These are phyloP conservation scores for Spizella passerina DNA, from an alignment of 2,797 vertebrate species.

Conservation along the genomic window DNA sequence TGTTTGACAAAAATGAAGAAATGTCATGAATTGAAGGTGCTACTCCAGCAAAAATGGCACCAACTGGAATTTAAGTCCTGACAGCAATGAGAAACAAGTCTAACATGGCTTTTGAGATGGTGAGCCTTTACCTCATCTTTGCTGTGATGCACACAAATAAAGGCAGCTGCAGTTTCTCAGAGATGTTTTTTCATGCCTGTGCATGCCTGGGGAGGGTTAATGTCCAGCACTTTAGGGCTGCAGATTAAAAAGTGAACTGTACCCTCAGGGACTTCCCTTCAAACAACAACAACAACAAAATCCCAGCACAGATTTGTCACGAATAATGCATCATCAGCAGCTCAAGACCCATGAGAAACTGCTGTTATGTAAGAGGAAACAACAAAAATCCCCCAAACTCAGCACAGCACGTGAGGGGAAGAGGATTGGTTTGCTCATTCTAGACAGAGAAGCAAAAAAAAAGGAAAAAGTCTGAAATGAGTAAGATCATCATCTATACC, in stretches of 20 bases:
- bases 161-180: neutral
- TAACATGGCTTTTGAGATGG: neutral
- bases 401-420: fast-evolving
- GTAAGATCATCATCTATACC: neutral
- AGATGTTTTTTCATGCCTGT: neutral
- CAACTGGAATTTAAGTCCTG: neutral
- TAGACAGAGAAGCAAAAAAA: neutral
- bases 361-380: neutral
- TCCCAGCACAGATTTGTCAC: neutral
- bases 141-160: neutral
- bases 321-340: neutral
- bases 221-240: neutral
- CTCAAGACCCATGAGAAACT: neutral
- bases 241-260: neutral
- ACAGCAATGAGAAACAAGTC: neutral
- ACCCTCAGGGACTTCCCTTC: neutral
- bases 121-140: neutral
- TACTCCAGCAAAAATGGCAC: neutral
- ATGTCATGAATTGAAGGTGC: neutral
- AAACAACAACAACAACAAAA: neutral
- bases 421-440: neutral
- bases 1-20: neutral
- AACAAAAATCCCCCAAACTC: neutral
- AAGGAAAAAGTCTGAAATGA: neutral
- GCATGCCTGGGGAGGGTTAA: neutral